Evolutionary conservation across 2,888 invertebrate species (phyloP), one percentile per base, ranked within the genome.

Genomic region (Pachydiplax longipennis): DNA sequence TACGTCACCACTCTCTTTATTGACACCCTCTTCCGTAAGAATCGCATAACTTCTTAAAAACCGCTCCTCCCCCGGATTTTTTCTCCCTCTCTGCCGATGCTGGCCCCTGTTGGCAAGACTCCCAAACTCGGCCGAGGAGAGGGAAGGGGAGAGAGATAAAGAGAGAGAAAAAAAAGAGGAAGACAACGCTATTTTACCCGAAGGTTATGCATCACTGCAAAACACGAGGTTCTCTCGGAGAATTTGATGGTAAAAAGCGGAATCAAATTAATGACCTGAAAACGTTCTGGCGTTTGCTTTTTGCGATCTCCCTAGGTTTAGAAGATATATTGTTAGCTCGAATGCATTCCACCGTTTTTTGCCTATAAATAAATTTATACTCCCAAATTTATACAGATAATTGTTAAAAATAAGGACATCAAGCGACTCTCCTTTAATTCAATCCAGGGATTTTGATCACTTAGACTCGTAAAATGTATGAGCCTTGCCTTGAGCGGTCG

Each of bases 251-350:
- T 87, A 87, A 87, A 87, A 87, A 87, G 87, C 37, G 65, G 61
- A 87, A 87, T 87, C 87, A 87, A 87, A 87, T 87, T 87, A 87
- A 87, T 87, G 87, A 87, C 87, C 87, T 61, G 87, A 87, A 87
- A 87, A 65, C 87, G 61, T 87, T 87, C 58, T 83, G 83, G 58
- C 83, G 58, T 83, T 87, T 87, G 35, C 61, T 87, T 61, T 87
- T 58, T 87, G 87, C 87, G 18, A 61, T 31, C n/a, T n/a, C 22
- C 61, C 65, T 65, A 61, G 37, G 87, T 87, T 65, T 40, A n/a
- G 61, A 37, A 87, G 65, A 87, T 87, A 87, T 87, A 87, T 87
- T 58, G 87, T 61, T 31, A 37, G 61, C 37, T 53, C n/a, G 65
- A 12, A 65, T 87, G n/a, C 83, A 87, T 87, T 87, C 22, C 65